Evolutionary conservation across 2,113 vertebrate species (phyloP), one percentile per base, ranked within the genome.

Genomic region (Carassius gibelio): DNA sequence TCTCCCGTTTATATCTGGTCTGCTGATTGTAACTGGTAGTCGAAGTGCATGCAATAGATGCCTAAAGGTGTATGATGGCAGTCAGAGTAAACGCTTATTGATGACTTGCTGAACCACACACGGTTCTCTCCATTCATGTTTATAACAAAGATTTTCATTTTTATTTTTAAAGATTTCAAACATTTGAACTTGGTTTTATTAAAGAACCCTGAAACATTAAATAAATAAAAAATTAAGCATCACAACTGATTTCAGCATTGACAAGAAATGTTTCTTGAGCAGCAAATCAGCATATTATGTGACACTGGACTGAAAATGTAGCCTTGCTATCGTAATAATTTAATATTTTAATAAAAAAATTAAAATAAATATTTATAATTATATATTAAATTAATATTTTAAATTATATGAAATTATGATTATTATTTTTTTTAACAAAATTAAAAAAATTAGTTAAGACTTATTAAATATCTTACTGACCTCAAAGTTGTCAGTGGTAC

Each of bases 61-160:
- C 59, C 38, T 81, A 48, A 81, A 26, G 45, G 15, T 81, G 23
- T 68, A 30, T 81, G 21, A 48, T 50, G 8, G 9, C 42, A 81
- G 52, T 57, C 50, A 77, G 59, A 48, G 4, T 66, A 30, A 81
- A 26, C 13, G 26, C 5, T 66, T 68, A 77, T 36, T 77, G 50
- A 36, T 57, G 15, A 57, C 34, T 36, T 57, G 9, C 52, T 59
- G 21, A 59, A 38, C 36, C 36, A 42, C 19, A 38, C 55, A 9
- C 57, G 9, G 57, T 61, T 61, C 57, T 61, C 8, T n/a, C 9
- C 57, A 61, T 61, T 61, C 57, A 8, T 21, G 57, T 59, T 59
- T 2, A 59, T 59, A n/a, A n/a, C n/a, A n/a, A n/a, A n/a, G n/a
- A n/a, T n/a, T n/a, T n/a, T n/a, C n/a, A n/a, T n/a, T n/a, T n/a